Evolutionary conservation across 1,140 invertebrate genomes (phyloP), one percentile per base, ranked within the genome.

Genomic region (Caenorhabditis latens): DNA sequence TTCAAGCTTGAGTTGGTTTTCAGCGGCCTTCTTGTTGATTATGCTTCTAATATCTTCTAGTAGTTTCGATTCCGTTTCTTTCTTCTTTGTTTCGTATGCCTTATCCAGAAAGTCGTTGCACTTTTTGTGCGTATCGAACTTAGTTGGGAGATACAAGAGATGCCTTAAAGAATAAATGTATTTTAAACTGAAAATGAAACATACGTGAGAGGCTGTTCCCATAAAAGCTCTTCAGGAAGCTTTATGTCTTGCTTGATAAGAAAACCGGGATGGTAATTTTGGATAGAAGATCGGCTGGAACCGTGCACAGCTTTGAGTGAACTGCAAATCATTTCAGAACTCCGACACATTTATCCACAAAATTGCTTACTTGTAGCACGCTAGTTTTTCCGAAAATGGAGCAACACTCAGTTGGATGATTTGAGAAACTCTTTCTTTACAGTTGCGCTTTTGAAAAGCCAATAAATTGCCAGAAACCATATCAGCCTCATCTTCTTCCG

Each of bases 401-500:
- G 19, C n/a, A n/a, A 53, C 13, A 13, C 53, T 50, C 6, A 79
- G 21, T 24, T 79, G 46, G 40, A 53, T 42, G 2, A 53, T 24
- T n/a, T 79, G 71, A 14, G 46, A 21, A 5, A 79, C 71, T 50
- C 46, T 19, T 50, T 79, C 71, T 32, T 11, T 79, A 32, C 19
- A 50, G 46, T 79, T 79, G 6, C 71, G 16, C 5, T 46, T 21
- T 24, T 50, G 43, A 24, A 53, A 79, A 0, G 11, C 8, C 5
- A 46, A 4, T 13, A 79, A 32, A 50, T 21, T 32, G n/a, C 53
- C 19, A 4, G 46, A 50, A 50, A 79, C 24, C 4, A 79, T 79
- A 24, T 79, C 71, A 42, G 71, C 71, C 16, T 79, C 71, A n/a
- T 79, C 71, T 50, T 79, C 71, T 58, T 58, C 55, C 32, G 32